Conservation (phyloP, 2,888 invertebrate genomes). For the Meta bourneti region DNA sequence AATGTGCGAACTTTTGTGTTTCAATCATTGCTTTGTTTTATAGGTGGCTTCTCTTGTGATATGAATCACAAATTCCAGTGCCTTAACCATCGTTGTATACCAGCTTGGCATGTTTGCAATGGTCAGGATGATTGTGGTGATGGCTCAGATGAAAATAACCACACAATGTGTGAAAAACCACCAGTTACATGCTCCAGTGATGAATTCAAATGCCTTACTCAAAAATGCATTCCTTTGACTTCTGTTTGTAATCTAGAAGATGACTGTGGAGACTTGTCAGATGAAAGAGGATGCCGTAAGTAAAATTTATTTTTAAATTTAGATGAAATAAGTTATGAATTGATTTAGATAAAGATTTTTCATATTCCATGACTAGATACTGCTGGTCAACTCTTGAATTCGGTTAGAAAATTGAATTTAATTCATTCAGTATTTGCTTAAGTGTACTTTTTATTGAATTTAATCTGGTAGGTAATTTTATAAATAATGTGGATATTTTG, state of each 20-base stretch:
- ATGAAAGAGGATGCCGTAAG: slow-evolving; percentile 93
- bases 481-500: too few species aligned
- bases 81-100: slow-evolving; percentile 86
- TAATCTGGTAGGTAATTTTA: too few species aligned
- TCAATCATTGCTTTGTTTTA: neutral
- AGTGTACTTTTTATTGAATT: too few species aligned
- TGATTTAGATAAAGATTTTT: neutral
- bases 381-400: too few species aligned
- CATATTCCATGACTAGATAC: too few species aligned
- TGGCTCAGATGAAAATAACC: slow-evolving; percentile 96
- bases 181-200: slow-evolving; percentile 84
- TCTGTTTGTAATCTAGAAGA: slow-evolving; percentile 93
- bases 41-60: slow-evolving; percentile 84
- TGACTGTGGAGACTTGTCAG: slow-evolving; percentile 94
- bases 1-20: too few species aligned
- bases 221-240: slow-evolving; percentile 88
- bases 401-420: too few species aligned
- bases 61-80: slow-evolving; percentile 92
- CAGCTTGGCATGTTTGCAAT: slow-evolving; percentile 86
- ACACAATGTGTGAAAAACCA: slow-evolving; percentile 91
- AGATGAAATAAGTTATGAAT: neutral
- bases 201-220: slow-evolving; percentile 93
- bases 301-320: slow-evolving; percentile 75
- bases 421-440: too few species aligned
- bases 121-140: slow-evolving; percentile 96